phyloP scores from a whole-genome alignment of 2,797 vertebrate genomes.

The Vipera ursinii region DNA sequence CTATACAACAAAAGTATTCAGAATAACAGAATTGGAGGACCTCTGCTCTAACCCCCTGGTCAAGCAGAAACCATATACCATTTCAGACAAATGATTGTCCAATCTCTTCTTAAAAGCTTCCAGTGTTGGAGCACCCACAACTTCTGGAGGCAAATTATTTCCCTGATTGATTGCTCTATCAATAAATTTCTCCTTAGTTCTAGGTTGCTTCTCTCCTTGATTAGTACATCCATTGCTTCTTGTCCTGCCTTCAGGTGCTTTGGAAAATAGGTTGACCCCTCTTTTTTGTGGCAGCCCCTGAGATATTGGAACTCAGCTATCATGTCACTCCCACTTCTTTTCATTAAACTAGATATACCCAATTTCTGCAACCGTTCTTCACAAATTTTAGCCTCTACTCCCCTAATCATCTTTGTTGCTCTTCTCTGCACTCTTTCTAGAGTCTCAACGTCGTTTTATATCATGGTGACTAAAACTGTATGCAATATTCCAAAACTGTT shows the following conservation, averaged over 20 bases:
- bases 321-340: not conserved
- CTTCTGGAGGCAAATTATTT: too few relatives aligned
- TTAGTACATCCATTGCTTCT: not conserved
- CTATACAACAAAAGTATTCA: not conserved
- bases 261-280: not conserved
- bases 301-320: not conserved
- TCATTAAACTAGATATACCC: not conserved
- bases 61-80: too few relatives aligned
- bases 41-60: too few relatives aligned
- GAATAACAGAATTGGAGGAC: too few relatives aligned
- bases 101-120: too few relatives aligned
- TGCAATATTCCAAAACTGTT: not conserved
- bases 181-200: not conserved
- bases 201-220: not conserved
- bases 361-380: not conserved
- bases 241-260: not conserved
- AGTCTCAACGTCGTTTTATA: not conserved
- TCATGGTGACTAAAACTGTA: not conserved
- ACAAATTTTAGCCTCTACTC: not conserved
- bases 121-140: too few relatives aligned
- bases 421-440: not conserved
- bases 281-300: not conserved
- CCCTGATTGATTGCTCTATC: not conserved
- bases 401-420: not conserved
- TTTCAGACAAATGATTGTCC: too few relatives aligned